Evolutionary conservation across 2,113 vertebrate species (phyloP), one percentile per base, ranked within the genome.

Genomic region (Rhabdomys dilectus): DNA sequence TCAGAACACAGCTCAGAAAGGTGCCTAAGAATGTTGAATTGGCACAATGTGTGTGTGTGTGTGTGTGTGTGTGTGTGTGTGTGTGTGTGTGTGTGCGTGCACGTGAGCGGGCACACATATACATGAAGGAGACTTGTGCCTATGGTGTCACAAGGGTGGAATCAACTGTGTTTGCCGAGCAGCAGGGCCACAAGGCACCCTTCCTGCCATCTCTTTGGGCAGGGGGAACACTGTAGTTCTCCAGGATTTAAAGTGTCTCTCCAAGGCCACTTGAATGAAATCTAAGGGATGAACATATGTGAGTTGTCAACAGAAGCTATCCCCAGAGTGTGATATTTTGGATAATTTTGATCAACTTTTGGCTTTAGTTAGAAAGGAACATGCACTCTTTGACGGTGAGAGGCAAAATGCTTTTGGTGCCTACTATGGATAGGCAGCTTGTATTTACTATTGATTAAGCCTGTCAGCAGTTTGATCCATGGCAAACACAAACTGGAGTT

Each of bases 401-500:
- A 92, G 34, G 17, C 7, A 15, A 91, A 81, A 48, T 82, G 24
- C 76, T 75, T 85, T 26, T 0, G 36, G 58, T 72, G 72, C 19
- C 39, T 76, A 64, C 16, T n/a, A 48, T 60, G 77, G 86, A 95
- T 36, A 60, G 72, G 92, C 89, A 84, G 60, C 81, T 21, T n/a
- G 7, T 77, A 53, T 73, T 92, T 97, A 88, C 77, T 82, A 68
- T 8, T 78, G 95, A 93, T 93, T 75, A 87, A 80, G 95, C 95
- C 96, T 96, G 96, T 96, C 96, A 97, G 89, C 72, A 3, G 92
- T 91, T 92, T 85, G 94, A 97, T 75, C 94, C 70, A 53, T 11
- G 85, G 95, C 86, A 94, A 97, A 96, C 91, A 94, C 78, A 93
- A 92, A 93, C 22, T 64, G 78, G 86, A 39, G 87, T 96, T 97